Base-by-base conservation (phyloP, 2,113 vertebrate species). In the Taurulus bubalis region DNA sequence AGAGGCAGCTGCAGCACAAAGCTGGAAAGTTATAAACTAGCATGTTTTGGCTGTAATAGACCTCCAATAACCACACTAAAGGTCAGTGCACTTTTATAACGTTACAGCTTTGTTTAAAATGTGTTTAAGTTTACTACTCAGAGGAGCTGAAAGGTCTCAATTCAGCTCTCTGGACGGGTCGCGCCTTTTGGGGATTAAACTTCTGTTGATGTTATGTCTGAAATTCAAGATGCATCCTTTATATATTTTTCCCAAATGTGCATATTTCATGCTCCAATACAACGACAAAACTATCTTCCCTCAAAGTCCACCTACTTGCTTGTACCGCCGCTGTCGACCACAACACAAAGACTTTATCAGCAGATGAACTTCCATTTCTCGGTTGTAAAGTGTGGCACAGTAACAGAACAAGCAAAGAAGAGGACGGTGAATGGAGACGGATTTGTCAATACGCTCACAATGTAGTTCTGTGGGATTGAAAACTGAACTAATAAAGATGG, bases 1-100 rank as follows among this genome's bases (percentile, higher is more conserved):
- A 32, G 71, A 53, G 56, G 51, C 18, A 76, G 68, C 53, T 56
- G 56, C 20, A 47, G n/a, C 68, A 55, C 68, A 53, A 30, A 38
- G 75, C 62, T 77, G 16, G n/a, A 51, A 75, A 51, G 47, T 55
- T 38, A 58, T 38, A 30, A 82, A 45, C 4, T 15, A 12, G 8
- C 20, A 65, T 20, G 6, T 10, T 82, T 51, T 55, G 56, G 36
- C 64, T 71, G 11, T 14, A 28, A 32, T 14, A n/a, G 12, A 4
- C 9, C 15, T 45, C 63, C 8, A 34, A 36, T 6, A 2, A 67
- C 36, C 32, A 26, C 2, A 0, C 28, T 32, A 12, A 68, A 36
- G 49, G 64, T 8, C 36, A 32, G 2, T 62, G 14, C 38, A 20
- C n/a, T 15, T 78, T 40, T 71, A 55, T 28, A 51, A n/a, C 40